Conservation (phyloP, 2,797 vertebrate species). For the Nasua narica region DNA sequence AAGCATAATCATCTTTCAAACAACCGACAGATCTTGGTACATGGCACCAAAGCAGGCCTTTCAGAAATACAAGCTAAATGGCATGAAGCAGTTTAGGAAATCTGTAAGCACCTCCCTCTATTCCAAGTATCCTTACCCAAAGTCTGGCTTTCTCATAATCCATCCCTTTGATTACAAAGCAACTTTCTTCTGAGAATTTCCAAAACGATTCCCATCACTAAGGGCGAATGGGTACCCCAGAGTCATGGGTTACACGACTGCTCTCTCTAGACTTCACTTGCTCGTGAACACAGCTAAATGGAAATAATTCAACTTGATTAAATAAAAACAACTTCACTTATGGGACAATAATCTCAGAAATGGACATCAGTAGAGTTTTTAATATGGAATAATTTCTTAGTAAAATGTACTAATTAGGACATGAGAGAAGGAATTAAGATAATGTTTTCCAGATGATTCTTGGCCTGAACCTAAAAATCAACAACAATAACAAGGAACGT, state of each 20-base stretch:
- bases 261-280: constrained; percentile 1
- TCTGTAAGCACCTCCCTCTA: neutral
- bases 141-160: neutral
- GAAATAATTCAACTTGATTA: constrained; percentile 32
- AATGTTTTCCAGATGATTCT: constrained; percentile 44
- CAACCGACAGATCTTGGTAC: neutral
- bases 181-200: constrained; percentile 45
- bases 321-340: constrained; percentile 10
- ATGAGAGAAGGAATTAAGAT: constrained; percentile 31
- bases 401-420: constrained; percentile 34
- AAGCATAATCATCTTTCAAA: constrained; percentile 14
- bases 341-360: neutral
- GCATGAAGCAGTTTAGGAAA: neutral
- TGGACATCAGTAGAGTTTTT: neutral
- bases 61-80: neutral
- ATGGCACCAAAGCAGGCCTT: neutral
- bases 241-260: neutral
- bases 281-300: constrained; percentile 32
- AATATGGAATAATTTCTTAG: constrained; percentile 1
- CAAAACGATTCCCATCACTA: constrained; percentile 27
- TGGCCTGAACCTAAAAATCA: constrained; percentile 33
- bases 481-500: neutral
- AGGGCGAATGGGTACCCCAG: neutral
- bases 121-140: neutral
- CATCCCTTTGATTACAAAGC: constrained; percentile 2